phyloP scores from a whole-genome alignment of 2,113 vertebrate species.

The Cynocephalus volans region DNA sequence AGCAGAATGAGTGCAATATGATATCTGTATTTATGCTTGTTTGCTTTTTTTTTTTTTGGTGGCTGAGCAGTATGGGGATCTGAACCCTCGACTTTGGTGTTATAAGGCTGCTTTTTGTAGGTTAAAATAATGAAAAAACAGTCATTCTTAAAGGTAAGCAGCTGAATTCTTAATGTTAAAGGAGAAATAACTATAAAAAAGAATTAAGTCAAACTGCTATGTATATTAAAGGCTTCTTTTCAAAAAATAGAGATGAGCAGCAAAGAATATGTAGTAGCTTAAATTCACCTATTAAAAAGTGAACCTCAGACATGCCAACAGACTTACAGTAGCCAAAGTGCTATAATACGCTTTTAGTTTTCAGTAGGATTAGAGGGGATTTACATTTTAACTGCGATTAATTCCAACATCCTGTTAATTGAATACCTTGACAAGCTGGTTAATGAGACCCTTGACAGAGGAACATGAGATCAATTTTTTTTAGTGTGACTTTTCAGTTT shows the following conservation, averaged over 20 bases:
- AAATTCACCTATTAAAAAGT: background rate
- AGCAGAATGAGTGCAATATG: background rate
- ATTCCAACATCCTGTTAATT: conserved; percentile 54
- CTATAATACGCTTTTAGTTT: conserved; percentile 52
- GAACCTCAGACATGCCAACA: background rate
- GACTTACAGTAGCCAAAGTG: background rate
- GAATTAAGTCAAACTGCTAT: background rate
- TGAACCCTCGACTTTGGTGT: no score
- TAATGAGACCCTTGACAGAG: conserved; percentile 55
- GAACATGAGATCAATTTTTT: conserved; percentile 54
- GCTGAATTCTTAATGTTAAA: conserved; percentile 58
- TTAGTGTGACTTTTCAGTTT: conserved; percentile 54
- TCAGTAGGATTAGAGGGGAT: conserved; percentile 14
- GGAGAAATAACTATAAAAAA: conserved; percentile 3
- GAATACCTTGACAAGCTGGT: conserved; percentile 28
- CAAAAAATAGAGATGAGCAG: background rate
- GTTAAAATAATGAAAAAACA: conserved; percentile 19
- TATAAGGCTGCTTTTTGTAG: no score
- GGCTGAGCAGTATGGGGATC: no score
- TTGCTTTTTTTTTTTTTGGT: no score
- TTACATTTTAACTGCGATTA: conserved; percentile 58
- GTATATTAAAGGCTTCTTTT: background rate
- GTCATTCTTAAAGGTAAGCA: background rate
- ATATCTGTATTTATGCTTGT: background rate
- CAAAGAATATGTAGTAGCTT: background rate